Percentiles rank a stretch among this genome's conserved stretches.
Evolutionary conservation across 2,797 vertebrate species (phyloP).

Genomic region (Alcedo quadribrachys): DNA sequence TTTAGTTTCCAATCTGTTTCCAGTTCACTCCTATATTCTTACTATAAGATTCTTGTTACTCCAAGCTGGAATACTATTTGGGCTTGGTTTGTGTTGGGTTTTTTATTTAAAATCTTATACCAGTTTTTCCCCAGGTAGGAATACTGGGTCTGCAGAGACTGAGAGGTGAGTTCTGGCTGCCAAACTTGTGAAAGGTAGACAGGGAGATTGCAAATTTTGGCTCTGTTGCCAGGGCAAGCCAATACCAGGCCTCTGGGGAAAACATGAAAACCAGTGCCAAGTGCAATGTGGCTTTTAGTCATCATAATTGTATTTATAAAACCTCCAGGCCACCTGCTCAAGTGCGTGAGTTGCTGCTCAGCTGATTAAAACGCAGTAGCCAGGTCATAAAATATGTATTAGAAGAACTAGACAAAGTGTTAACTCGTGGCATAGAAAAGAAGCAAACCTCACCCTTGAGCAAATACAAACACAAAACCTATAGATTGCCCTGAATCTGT

Average conservation of each 20-base stretch:
- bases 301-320: slow-evolving; percentile 56
- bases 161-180: not conserved
- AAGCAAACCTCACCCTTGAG: not conserved
- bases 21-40: not conserved
- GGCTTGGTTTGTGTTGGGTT: not conserved
- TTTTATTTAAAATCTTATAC: not conserved
- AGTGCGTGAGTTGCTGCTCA: slow-evolving; percentile 18
- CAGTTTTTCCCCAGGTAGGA: not conserved
- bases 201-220: not conserved
- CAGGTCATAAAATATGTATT: slow-evolving; percentile 58
- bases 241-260: not conserved
- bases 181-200: not conserved
- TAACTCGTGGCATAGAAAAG: not conserved
- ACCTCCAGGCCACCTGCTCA: slow-evolving; percentile 53
- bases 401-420: slow-evolving; percentile 1
- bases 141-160: not conserved
- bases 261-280: not conserved
- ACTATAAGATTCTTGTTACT: not conserved
- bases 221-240: not conserved
- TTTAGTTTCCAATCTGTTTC: not conserved
- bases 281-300: slow-evolving; percentile 42
- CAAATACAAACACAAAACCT: not conserved
- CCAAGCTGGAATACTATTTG: not conserved
- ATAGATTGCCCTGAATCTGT: not conserved
- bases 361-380: slow-evolving; percentile 1